Evolutionary conservation across 2,113 vertebrate species (phyloP).

Genomic region (Leucopternis melanops): DNA sequence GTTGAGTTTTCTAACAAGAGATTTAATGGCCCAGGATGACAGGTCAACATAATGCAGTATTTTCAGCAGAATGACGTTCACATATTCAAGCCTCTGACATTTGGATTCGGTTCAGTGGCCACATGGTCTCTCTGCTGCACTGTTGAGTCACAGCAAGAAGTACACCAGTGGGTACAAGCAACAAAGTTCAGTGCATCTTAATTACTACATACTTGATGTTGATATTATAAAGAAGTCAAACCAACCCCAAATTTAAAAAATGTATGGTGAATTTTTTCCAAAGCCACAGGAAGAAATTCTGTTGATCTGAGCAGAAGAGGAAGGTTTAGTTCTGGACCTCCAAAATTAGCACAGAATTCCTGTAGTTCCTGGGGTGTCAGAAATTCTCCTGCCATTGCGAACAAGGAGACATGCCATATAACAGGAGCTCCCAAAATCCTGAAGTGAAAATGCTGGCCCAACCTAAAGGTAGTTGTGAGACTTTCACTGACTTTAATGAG

Average conservation of each 20-base stretch:
- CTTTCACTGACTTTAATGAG: background rate
- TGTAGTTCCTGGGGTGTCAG: background rate
- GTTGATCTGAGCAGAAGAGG: background rate
- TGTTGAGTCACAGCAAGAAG: background rate
- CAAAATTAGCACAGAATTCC: background rate
- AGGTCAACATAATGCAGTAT: background rate
- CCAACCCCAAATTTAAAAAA: background rate
- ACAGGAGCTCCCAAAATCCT: background rate
- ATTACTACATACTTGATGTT: background rate
- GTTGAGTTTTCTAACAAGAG: background rate
- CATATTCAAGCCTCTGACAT: background rate
- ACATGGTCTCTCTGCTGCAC: background rate
- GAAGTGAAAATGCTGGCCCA: background rate
- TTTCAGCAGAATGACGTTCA: background rate
- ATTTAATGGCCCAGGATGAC: background rate
- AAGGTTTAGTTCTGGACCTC: background rate
- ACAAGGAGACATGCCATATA: background rate
- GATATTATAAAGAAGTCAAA: background rate
- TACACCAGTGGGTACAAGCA: background rate
- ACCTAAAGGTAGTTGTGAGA: background rate
- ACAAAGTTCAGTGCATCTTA: background rate
- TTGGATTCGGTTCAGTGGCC: background rate
- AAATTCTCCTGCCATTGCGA: background rate
- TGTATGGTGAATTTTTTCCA: background rate
- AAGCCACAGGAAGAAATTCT: background rate